Conservation (phyloP, 2,797 vertebrate species). For the Simalia tracyae region DNA sequence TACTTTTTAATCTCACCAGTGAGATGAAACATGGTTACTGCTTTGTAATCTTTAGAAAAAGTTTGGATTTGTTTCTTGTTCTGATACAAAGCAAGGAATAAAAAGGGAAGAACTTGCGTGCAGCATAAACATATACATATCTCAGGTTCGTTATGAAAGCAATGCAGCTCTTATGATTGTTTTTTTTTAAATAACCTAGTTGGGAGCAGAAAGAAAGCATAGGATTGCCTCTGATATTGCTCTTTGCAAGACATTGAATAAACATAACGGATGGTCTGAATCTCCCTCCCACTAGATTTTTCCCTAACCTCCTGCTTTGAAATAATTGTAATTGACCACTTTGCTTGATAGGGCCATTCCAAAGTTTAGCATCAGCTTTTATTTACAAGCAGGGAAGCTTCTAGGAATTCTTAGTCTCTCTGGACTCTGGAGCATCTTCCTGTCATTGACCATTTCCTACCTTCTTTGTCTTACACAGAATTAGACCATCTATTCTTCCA, state of each 20-base stretch:
- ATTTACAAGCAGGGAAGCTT: neutral
- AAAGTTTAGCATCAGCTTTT: neutral
- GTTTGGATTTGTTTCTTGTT: neutral
- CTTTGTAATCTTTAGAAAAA: constrained; percentile 6
- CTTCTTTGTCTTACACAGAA: neutral
- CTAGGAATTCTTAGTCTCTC: neutral
- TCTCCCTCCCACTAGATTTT: neutral
- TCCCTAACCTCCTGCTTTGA: neutral
- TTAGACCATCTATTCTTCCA: neutral
- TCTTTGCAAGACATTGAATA: constrained; percentile 33
- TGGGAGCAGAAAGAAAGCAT: constrained; percentile 27
- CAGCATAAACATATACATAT: neutral
- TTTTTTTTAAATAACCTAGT: constrained; percentile 42
- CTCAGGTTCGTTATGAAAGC: constrained; percentile 2
- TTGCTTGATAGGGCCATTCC: neutral
- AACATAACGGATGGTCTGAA: neutral
- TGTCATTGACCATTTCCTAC: neutral
- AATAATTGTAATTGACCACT: neutral
- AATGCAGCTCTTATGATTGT: neutral
- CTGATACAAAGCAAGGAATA: neutral
- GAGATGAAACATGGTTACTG: neutral
- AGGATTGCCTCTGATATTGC: neutral
- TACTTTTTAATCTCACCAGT: constrained; percentile 20
- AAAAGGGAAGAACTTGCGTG: neutral
- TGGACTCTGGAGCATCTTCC: neutral